Conservation (phyloP, 64 coral and sea anemone genomes). For the Pachyseris speciosa region DNA sequence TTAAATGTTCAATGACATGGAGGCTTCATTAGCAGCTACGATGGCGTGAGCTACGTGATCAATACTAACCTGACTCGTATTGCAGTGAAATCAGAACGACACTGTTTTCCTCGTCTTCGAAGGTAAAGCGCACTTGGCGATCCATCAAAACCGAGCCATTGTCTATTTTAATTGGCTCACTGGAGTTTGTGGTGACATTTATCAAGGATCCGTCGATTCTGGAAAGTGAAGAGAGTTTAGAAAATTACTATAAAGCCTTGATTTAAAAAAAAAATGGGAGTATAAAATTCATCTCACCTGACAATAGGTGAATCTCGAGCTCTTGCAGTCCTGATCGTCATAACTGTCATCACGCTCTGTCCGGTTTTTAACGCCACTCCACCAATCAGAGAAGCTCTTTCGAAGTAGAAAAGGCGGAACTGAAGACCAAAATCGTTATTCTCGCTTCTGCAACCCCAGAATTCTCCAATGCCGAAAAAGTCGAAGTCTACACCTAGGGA, state of each 20-base stretch:
- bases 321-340: conserved; percentile 38
- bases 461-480: conserved; percentile 90
- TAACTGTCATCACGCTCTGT: conserved; percentile 55
- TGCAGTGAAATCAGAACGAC: conserved; percentile 7
- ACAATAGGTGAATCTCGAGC: conserved; percentile 34
- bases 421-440: conserved; percentile 78
- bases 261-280: background rate
- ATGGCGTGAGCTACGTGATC: background rate
- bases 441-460: conserved; percentile 76
- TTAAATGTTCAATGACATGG: background rate
- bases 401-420: conserved; percentile 66
- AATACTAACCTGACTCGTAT: conserved; percentile 24
- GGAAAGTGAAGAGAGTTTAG: background rate
- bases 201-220: conserved; percentile 70
- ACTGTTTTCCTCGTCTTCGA: conserved; percentile 36
- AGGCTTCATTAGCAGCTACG: background rate
- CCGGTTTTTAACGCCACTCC: conserved; percentile 68
- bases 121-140: conserved; percentile 29
- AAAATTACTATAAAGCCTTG: background rate
- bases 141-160: conserved; percentile 61
- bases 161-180: conserved; percentile 11
- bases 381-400: conserved; percentile 72
- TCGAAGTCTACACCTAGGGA: conserved; percentile 69
- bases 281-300: conserved; percentile 31
- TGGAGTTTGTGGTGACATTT: conserved; percentile 10